A percentile compares a stretch with the other conserved stretches of the same genome.
These are phyloP conservation scores for Diceros bicornis DNA, from an alignment of 2,797 vertebrate genomes.

Conservation along the genomic window DNA sequence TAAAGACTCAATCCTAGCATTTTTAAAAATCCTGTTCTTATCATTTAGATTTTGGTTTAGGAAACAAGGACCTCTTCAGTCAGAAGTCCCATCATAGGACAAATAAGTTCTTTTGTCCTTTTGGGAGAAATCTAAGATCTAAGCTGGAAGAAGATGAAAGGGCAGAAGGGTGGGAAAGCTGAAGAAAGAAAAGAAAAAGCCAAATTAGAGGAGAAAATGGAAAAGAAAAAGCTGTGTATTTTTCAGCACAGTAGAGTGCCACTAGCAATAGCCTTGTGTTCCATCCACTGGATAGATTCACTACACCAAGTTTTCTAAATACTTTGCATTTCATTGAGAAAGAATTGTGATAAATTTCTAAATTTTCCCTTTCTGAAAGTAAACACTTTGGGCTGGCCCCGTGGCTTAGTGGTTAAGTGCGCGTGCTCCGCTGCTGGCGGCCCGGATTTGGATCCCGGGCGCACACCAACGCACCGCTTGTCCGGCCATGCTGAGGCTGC, in stretches of 20 bases:
- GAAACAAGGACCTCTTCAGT: background rate
- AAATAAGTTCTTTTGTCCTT: background rate
- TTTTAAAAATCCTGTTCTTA: conserved; percentile 27
- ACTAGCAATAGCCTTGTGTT: background rate
- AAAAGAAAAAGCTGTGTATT: background rate
- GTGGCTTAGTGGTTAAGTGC: too few species aligned
- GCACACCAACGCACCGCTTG: too few species aligned
- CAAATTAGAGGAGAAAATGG: conserved; percentile 5
- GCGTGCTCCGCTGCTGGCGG: too few species aligned
- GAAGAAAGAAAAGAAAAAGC: background rate
- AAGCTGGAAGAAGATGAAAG: background rate
- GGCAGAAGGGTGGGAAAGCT: background rate
- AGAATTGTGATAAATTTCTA: background rate
- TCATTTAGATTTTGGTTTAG: conserved; percentile 10
- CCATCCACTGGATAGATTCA: background rate
- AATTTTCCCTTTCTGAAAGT: background rate
- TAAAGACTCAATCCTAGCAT: background rate
- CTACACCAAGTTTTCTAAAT: background rate
- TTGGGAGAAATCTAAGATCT: conserved; percentile 33
- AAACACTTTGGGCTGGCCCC: background rate
- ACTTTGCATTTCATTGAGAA: background rate
- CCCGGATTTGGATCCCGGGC: too few species aligned
- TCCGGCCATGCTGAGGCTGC: too few species aligned
- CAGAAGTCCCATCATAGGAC: background rate
- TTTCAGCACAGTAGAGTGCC: background rate